These are phyloP conservation scores for Heliconius hewitsoni DNA, from an alignment of 1,140 invertebrate genomes.

Conservation along the genomic window DNA sequence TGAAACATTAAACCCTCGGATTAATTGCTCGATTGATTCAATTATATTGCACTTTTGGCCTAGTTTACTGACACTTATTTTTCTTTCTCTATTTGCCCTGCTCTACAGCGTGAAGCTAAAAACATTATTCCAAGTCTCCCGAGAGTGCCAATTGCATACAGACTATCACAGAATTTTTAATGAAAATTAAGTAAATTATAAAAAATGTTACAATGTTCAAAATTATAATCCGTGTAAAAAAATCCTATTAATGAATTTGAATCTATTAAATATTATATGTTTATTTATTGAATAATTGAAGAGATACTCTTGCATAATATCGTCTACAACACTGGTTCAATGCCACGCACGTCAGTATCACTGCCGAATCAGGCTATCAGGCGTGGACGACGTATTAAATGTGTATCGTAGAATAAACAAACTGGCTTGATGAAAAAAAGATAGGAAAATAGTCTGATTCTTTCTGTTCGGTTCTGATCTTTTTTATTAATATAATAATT, in stretches of 20 bases:
- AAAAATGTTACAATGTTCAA: neutral
- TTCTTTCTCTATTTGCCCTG: too few relatives aligned
- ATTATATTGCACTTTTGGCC: too few relatives aligned
- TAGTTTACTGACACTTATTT: too few relatives aligned
- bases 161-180: neutral
- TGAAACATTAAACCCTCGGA: too few relatives aligned
- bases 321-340: conserved; percentile 24
- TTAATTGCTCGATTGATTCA: too few relatives aligned
- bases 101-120: neutral
- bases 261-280: neutral
- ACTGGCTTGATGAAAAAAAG: neutral
- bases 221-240: neutral
- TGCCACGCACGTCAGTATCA: conserved; percentile 29
- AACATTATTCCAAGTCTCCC: neutral
- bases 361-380: conserved; percentile 5
- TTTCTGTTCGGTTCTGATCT: too few relatives aligned
- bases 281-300: neutral
- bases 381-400: neutral
- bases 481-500: neutral
- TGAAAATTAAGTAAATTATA: neutral
- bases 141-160: neutral
- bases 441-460: neutral
- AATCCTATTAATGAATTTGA: neutral
- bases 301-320: conserved; percentile 23
- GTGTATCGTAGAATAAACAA: neutral